Evolutionary conservation across 2,113 vertebrate genomes (phyloP).

Genomic region (Cyphomyrus discorhynchus): DNA sequence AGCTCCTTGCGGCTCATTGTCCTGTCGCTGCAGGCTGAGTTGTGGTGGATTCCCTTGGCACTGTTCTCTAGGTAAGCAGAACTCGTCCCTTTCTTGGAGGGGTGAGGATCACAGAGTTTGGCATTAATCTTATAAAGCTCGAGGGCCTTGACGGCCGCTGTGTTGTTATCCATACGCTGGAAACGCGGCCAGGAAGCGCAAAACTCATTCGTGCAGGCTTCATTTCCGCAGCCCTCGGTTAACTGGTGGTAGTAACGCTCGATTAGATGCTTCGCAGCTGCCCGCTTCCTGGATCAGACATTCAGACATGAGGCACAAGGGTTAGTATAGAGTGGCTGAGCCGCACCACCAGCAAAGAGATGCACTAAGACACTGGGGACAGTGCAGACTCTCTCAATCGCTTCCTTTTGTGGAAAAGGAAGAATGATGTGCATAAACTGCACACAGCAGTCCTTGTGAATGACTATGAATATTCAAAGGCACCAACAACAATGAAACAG

Average conservation of each 20-base stretch:
- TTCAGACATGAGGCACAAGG: conserved; percentile 65
- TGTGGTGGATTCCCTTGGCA: conserved; percentile 70
- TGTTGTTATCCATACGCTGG: conserved; percentile 92
- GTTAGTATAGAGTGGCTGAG: conserved; percentile 40
- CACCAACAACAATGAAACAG: background rate
- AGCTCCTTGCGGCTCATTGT: conserved; percentile 79
- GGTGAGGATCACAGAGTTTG: conserved; percentile 94
- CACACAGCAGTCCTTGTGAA: background rate
- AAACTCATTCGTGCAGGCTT: conserved; percentile 95
- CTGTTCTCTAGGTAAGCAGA: conserved; percentile 82
- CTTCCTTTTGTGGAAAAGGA: background rate
- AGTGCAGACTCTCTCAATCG: background rate
- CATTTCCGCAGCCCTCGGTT: conserved; percentile 99
- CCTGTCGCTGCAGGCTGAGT: conserved; percentile 66
- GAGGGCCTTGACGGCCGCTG: conserved; percentile 92
- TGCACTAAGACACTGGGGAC: background rate
- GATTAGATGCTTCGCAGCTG: conserved; percentile 98
- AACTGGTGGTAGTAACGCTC: conserved; percentile 99
- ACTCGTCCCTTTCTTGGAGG: conserved; percentile 93
- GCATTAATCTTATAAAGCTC: conserved; percentile 97
- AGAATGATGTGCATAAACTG: background rate
- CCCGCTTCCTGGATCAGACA: conserved; percentile 92
- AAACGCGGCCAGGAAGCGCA: conserved; percentile 90
- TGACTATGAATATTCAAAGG: background rate
- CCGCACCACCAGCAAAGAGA: background rate